Percentiles rank a stretch among this genome's conserved stretches.
These are phyloP conservation scores for Neoniphon sammara DNA, from an alignment of 2,797 vertebrate genomes.

Conservation along the genomic window DNA sequence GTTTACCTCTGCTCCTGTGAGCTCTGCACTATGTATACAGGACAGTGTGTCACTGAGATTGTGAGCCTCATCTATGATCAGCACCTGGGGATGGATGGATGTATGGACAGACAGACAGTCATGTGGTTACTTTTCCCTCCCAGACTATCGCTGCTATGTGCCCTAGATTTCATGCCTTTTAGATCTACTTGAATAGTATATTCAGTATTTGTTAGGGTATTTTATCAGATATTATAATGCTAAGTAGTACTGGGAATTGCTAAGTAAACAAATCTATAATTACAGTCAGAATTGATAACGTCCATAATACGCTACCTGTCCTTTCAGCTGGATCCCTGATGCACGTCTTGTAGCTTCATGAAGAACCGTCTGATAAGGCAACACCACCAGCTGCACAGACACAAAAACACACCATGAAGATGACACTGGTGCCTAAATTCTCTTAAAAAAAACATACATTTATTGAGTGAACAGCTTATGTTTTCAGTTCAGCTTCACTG, in stretches of 20 bases:
- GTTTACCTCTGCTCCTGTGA: slow-evolving; percentile 91
- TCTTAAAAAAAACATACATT: neutral
- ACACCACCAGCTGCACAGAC: slow-evolving; percentile 89
- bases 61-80: slow-evolving; percentile 97
- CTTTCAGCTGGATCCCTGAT: slow-evolving; percentile 91
- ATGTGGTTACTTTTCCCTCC: neutral
- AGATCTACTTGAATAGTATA: neutral
- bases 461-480: too few relatives aligned
- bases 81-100: slow-evolving; percentile 82
- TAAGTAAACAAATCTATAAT: neutral
- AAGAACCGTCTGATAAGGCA: slow-evolving; percentile 96
- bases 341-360: slow-evolving; percentile 91
- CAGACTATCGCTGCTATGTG: neutral
- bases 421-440: neutral
- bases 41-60: slow-evolving; percentile 96
- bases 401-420: slow-evolving; percentile 12
- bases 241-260: neutral
- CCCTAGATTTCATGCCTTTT: neutral
- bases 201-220: neutral
- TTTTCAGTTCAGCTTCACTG: too few relatives aligned
- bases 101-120: too few relatives aligned
- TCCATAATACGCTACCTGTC: slow-evolving; percentile 85
- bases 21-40: slow-evolving; percentile 89
- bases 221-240: neutral
- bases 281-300: neutral